A percentile compares a stretch with the other conserved stretches of the same genome.
These are phyloP conservation scores for Agraylea sexmaculata DNA, from an alignment of 1,140 invertebrate genomes.

Conservation along the genomic window DNA sequence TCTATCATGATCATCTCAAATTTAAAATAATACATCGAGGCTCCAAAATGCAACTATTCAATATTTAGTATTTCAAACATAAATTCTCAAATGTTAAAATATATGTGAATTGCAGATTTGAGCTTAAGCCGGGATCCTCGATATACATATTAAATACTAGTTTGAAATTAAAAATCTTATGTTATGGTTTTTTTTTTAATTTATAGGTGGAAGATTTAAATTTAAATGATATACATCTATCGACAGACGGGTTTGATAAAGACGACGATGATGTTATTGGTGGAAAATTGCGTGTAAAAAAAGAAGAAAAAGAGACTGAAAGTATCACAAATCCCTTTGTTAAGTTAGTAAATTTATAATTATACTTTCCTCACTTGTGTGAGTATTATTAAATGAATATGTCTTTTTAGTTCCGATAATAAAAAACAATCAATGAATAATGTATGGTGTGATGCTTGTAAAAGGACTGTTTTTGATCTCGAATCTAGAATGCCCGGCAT, in stretches of 20 bases:
- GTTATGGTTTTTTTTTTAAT: no score
- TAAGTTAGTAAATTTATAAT: constrained; percentile 1
- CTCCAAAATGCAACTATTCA: no score
- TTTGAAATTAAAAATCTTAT: no score
- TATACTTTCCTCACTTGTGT: not conserved
- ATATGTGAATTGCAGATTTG: no score
- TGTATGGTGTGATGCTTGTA: constrained; percentile 24
- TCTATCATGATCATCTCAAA: no score
- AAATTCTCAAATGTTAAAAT: no score
- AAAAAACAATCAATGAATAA: not conserved
- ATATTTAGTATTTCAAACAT: no score
- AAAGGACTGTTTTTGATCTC: constrained; percentile 21
- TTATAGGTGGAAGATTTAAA: constrained; percentile 24
- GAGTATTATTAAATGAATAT: not conserved
- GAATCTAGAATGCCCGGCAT: constrained; percentile 25
- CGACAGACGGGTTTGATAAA: constrained; percentile 14
- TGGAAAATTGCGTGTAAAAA: constrained; percentile 10
- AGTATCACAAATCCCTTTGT: no score
- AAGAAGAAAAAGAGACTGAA: no score
- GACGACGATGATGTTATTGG: constrained; percentile 4
- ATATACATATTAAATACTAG: no score
- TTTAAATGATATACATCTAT: constrained; percentile 15
- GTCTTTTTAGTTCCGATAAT: not conserved
- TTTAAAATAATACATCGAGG: no score
- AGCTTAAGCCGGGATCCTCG: no score